These are phyloP conservation scores for Macrosteles quadrilineatus DNA, from an alignment of 1,140 invertebrate genomes.

Conservation along the genomic window DNA sequence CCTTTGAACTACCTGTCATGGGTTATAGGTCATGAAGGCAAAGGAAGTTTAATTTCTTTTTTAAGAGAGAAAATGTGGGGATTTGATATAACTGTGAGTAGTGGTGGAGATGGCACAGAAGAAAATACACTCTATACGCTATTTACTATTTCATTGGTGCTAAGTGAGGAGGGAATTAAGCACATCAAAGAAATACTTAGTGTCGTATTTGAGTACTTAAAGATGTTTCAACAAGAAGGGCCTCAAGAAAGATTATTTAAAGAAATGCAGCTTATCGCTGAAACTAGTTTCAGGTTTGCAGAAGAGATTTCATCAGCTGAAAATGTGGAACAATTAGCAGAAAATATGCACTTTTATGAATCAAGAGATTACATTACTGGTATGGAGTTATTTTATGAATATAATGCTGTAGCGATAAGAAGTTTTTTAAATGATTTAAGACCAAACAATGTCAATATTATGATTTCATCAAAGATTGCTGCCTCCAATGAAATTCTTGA, in stretches of 20 bases:
- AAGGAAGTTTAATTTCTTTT: slow-evolving; percentile 82
- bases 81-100: slow-evolving; percentile 73
- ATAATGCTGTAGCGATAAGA: slow-evolving; percentile 70
- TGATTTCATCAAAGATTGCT: slow-evolving; percentile 60
- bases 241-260: slow-evolving; percentile 70
- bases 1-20: slow-evolving; percentile 79
- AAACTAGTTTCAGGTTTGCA: slow-evolving; percentile 63
- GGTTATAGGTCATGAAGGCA: slow-evolving; percentile 85
- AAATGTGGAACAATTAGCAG: slow-evolving; percentile 75
- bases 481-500: slow-evolving; percentile 57
- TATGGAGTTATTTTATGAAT: slow-evolving; percentile 69
- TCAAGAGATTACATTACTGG: slow-evolving; percentile 78
- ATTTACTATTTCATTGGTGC: slow-evolving; percentile 71
- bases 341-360: slow-evolving; percentile 79
- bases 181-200: slow-evolving; percentile 69
- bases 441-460: slow-evolving; percentile 74
- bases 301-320: slow-evolving; percentile 69
- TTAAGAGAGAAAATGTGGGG: slow-evolving; percentile 84
- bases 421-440: slow-evolving; percentile 65
- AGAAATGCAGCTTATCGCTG: slow-evolving; percentile 73
- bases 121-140: slow-evolving; percentile 49
- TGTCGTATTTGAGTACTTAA: slow-evolving; percentile 72
- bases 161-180: slow-evolving; percentile 78
- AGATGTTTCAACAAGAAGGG: slow-evolving; percentile 62
- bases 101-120: slow-evolving; percentile 72